These are phyloP conservation scores for Cosmorhoe ocellata DNA, from an alignment of 2,888 invertebrate species.

Conservation along the genomic window DNA sequence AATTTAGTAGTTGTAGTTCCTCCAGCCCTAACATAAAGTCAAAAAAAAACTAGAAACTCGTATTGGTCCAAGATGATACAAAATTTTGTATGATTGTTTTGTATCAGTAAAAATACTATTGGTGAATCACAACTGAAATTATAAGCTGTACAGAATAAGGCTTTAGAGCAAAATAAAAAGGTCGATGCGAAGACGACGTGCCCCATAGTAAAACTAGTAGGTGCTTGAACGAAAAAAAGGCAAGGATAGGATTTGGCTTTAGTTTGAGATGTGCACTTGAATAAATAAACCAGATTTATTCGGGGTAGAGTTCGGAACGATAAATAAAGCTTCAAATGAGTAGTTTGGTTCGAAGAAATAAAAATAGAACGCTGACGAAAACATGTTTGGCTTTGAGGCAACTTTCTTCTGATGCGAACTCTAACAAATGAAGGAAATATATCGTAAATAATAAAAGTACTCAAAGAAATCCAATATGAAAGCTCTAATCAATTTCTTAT, in stretches of 20 bases:
- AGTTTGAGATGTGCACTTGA: conserved; percentile 38
- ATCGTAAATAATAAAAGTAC: conserved; percentile 25
- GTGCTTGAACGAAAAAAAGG: conserved; percentile 35
- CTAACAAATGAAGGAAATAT: conserved; percentile 28
- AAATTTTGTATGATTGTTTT: no score
- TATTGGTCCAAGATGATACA: no score
- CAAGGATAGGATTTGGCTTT: conserved; percentile 34
- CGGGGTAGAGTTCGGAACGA: conserved; percentile 12
- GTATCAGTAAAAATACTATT: no score
- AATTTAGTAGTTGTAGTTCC: no score
- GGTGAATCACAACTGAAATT: neutral
- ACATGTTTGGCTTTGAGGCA: conserved; percentile 15
- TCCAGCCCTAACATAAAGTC: no score
- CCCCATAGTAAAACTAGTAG: conserved; percentile 46
- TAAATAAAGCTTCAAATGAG: conserved; percentile 21
- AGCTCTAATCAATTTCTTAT: conserved; percentile 30
- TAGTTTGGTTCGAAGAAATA: conserved; percentile 29
- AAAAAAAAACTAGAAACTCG: no score
- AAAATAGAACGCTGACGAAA: conserved; percentile 25
- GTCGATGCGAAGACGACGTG: conserved; percentile 49
- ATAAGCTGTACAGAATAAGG: conserved; percentile 14
- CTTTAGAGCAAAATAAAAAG: conserved; percentile 56
- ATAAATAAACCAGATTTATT: conserved; percentile 35
- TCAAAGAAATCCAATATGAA: conserved; percentile 31
- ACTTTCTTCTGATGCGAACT: conserved; percentile 6